Evolutionary conservation across 2,113 vertebrate genomes (phyloP).

Genomic region (Rhinogobius similis): DNA sequence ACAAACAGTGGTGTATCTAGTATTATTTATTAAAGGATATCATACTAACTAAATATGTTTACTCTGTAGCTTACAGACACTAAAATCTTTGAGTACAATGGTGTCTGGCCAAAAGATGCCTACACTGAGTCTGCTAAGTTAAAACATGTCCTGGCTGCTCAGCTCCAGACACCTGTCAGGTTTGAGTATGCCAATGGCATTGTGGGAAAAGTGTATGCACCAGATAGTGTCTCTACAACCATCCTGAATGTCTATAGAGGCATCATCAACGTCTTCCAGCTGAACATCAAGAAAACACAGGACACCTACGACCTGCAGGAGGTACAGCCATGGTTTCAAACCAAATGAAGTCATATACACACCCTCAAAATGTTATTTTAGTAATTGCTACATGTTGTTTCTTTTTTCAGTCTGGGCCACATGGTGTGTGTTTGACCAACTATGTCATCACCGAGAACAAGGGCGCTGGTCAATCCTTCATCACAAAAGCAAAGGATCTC

Average conservation of each 20-base stretch:
- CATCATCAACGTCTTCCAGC: conserved; percentile 76
- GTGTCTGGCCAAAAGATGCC: conserved; percentile 71
- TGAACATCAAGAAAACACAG: conserved; percentile 82
- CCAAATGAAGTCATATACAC: not conserved
- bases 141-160: conserved; percentile 61
- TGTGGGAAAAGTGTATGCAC: conserved; percentile 76
- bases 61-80: conserved; percentile 69
- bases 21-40: not conserved
- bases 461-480: conserved; percentile 53
- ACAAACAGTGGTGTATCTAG: not conserved
- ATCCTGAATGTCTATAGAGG: conserved; percentile 81
- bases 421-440: conserved; percentile 84
- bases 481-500: conserved; percentile 82
- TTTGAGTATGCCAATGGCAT: conserved; percentile 81
- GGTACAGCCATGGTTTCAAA: conserved; percentile 48
- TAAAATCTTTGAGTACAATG: conserved; percentile 75
- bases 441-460: conserved; percentile 80
- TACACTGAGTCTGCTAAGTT: conserved; percentile 74
- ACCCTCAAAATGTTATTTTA: not conserved
- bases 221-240: conserved; percentile 57
- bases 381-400: not conserved
- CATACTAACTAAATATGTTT: not conserved
- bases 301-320: conserved; percentile 82
- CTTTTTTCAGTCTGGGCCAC: conserved; percentile 75
- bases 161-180: conserved; percentile 73